Evolutionary conservation across 2,888 invertebrate species (phyloP).

Genomic region (Muschampia plurimacula): DNA sequence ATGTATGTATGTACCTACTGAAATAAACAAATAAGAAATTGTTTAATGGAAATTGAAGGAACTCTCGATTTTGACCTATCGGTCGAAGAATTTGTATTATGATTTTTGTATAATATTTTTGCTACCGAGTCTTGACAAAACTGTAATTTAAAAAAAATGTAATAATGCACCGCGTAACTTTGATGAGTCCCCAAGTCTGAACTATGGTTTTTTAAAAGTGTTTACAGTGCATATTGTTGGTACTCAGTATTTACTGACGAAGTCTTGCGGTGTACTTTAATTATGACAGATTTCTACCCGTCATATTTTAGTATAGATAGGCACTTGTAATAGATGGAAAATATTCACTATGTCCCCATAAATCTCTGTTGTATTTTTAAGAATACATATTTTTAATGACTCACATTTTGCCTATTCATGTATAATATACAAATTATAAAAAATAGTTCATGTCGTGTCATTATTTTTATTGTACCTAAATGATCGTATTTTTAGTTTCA

Average conservation of each 20-base stretch:
- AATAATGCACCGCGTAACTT: conserved; percentile 47
- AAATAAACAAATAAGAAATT: not conserved
- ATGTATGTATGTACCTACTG: not conserved
- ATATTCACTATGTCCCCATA: conserved; percentile 65
- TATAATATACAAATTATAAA: conserved; percentile 83
- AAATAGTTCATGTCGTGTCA: conserved; percentile 66
- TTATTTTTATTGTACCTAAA: conserved; percentile 50
- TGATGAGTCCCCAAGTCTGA: conserved; percentile 66
- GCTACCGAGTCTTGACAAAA: conserved; percentile 70
- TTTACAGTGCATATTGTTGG: conserved; percentile 56
- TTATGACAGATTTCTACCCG: conserved; percentile 46
- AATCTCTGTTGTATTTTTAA: conserved; percentile 72
- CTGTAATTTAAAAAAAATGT: conserved; percentile 48
- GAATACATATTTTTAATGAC: conserved; percentile 79
- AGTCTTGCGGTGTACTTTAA: conserved; percentile 51
- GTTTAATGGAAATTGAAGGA: not conserved
- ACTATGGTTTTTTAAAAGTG: conserved; percentile 57
- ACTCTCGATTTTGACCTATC: conserved; percentile 24
- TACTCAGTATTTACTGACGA: conserved; percentile 55
- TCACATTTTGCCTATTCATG: conserved; percentile 85
- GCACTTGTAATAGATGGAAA: conserved; percentile 68
- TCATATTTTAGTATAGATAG: conserved; percentile 54
- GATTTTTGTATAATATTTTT: conserved; percentile 35
- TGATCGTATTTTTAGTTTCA: conserved; percentile 7
- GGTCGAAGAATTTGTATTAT: conserved; percentile 20